These are phyloP conservation scores for Drosophila oshimai DNA, from an alignment of 1,140 invertebrate genomes.

Conservation along the genomic window DNA sequence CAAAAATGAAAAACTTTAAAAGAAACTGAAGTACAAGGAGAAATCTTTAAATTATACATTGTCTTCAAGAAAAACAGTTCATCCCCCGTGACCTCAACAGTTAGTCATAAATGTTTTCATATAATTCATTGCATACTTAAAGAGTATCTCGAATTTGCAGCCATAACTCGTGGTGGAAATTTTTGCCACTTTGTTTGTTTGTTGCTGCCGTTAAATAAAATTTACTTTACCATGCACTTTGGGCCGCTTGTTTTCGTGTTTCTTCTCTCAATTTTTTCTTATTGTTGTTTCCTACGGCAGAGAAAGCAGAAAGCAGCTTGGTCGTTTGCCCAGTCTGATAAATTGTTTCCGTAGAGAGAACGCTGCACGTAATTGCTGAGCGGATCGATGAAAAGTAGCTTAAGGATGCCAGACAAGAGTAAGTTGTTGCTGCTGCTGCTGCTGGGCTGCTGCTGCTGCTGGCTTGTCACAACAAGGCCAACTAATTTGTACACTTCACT, in stretches of 20 bases:
- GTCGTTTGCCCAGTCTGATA: conserved; percentile 74
- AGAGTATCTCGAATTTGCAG: conserved; percentile 28
- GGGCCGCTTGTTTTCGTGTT: conserved; percentile 35
- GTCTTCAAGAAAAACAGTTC: too few species aligned
- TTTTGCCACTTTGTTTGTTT: conserved; percentile 48
- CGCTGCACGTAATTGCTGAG: conserved; percentile 74
- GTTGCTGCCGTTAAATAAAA: conserved; percentile 67
- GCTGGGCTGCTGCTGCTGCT: conserved; percentile 6
- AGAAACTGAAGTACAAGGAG: too few species aligned
- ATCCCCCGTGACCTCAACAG: too few species aligned
- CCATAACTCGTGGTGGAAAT: not conserved
- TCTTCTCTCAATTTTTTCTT: conserved; percentile 1
- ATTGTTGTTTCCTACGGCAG: conserved; percentile 3
- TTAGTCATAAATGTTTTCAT: not conserved
- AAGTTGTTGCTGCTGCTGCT: conserved; percentile 11
- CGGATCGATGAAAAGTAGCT: conserved; percentile 78
- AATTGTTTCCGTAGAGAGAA: conserved; percentile 73
- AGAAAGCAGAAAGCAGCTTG: conserved; percentile 31
- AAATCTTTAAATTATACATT: too few species aligned
- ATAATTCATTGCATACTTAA: conserved; percentile 13
- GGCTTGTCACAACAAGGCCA: conserved; percentile 69
- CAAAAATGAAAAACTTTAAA: too few species aligned
- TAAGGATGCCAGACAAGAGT: conserved; percentile 56
- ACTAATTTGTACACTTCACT: conserved; percentile 79
- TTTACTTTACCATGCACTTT: conserved; percentile 76